Percentiles rank a stretch among this genome's conserved stretches.
These are phyloP conservation scores for Gibbula magus DNA, from an alignment of 2,888 invertebrate species.

Conservation along the genomic window DNA sequence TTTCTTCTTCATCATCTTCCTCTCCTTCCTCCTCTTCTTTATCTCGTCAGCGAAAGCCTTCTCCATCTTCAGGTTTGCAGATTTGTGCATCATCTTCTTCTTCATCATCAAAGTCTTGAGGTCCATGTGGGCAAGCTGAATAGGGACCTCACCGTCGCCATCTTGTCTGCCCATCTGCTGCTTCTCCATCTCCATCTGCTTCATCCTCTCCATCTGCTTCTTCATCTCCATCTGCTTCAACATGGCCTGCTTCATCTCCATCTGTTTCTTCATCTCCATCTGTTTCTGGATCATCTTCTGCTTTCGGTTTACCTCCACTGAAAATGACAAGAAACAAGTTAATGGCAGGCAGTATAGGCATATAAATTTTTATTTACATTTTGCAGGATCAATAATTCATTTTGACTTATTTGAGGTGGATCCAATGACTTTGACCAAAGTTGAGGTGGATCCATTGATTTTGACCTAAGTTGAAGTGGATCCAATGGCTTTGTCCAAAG, in stretches of 20 bases:
- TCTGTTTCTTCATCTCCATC: slow-evolving; percentile 33
- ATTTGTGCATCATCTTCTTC: slow-evolving; percentile 27
- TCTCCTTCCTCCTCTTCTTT: slow-evolving; percentile 42
- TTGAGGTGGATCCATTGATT: too few relatives aligned
- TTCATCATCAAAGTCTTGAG: slow-evolving; percentile 25
- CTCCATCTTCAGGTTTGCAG: slow-evolving; percentile 36
- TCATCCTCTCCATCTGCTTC: slow-evolving; percentile 39
- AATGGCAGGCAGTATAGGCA: too few relatives aligned
- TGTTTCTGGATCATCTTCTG: slow-evolving; percentile 50
- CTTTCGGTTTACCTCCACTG: slow-evolving; percentile 38
- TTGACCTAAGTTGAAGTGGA: too few relatives aligned
- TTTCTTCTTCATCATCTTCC: slow-evolving; percentile 44
- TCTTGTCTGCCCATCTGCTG: slow-evolving; percentile 28
- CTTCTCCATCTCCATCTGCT: slow-evolving; percentile 37
- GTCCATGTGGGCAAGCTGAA: slow-evolving; percentile 12
- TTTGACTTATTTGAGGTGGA: too few relatives aligned
- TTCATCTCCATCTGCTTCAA: slow-evolving; percentile 34
- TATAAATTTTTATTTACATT: too few relatives aligned
- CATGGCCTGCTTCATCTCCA: slow-evolving; percentile 38
- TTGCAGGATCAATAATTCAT: too few relatives aligned
- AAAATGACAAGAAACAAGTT: not conserved
- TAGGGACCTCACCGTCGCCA: not conserved
- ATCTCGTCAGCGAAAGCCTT: slow-evolving; percentile 38
- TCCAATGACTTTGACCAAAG: too few relatives aligned
- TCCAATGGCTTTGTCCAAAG: too few relatives aligned